Base-by-base conservation (phyloP, 2,797 vertebrate species). In the Falco berigora region DNA sequence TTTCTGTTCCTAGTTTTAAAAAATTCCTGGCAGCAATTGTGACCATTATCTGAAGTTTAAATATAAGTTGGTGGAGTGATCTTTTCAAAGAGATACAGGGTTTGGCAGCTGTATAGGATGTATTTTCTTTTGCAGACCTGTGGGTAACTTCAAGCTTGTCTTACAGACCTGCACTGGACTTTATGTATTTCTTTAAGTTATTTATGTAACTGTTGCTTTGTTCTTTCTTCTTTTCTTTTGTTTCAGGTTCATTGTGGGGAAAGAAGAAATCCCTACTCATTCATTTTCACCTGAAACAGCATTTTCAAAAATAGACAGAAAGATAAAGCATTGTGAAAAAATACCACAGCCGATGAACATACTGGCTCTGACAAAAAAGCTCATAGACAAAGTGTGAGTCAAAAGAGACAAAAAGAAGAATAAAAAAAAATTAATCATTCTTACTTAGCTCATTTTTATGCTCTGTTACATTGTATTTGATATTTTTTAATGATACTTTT, bases 241-340 rank as follows among this genome's bases (percentile, higher is more conserved):
- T 67, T 97, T 71, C 77, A 99, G 99, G 95, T 99, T 99, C 97
- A 99, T 99, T 89, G 98, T 99, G 49, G 99, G 99, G 20, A 99
- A 99, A 95, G 99, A 99, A 97, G 99, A 99, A 98, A 99, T 99
- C 66, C 99, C 99, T 30, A 98, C 98, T 93, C 98, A 99, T 94
- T 98, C 98, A 9, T 96, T 97, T 66, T 92, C 95, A 73, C 97
- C 98, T 68, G 99, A 99, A 88, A 90, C 96, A 55, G 89, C 88
- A 5, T 97, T 98, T 95, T 34, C 97, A 21, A 98, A 97, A 96
- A 44, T 49, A 90, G 98, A 98, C 36, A 97, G 95, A 84, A 98
- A 97, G 94, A 90, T 66, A 79, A 97, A 97, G 66, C 93, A 91
- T 14, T 95, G 61, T 82, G 96, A 98, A 82, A 92, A 96, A 68